Percentiles rank a stretch among this genome's conserved stretches.
Conservation (phyloP, 2,797 vertebrate genomes). For the Echeneis naucrates region DNA sequence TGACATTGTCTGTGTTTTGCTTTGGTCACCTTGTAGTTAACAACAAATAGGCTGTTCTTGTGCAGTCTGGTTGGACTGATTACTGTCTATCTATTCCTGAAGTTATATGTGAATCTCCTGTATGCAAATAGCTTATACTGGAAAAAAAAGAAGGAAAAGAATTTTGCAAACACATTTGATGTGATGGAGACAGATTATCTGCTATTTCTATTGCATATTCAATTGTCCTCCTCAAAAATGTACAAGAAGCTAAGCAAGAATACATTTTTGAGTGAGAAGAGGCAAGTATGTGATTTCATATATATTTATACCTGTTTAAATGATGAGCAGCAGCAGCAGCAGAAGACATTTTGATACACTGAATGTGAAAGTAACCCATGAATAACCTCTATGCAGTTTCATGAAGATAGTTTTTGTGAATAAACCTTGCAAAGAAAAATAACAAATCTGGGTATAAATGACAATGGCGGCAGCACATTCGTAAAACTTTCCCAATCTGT, state of each 20-base stretch:
- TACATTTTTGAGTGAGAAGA: constrained; percentile 76
- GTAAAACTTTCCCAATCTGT: constrained; percentile 42
- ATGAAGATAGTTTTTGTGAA: constrained; percentile 39
- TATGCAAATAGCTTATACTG: constrained; percentile 78
- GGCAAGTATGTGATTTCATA: constrained; percentile 71
- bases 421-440: constrained; percentile 46
- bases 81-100: constrained; percentile 65
- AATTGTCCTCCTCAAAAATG: constrained; percentile 71
- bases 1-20: constrained; percentile 60
- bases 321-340: constrained; percentile 72
- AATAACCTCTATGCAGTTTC: constrained; percentile 53
- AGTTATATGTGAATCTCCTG: constrained; percentile 67
- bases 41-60: constrained; percentile 59
- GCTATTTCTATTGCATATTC: constrained; percentile 82
- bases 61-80: constrained; percentile 52
- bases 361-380: constrained; percentile 80
- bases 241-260: constrained; percentile 45
- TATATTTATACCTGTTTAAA: constrained; percentile 11
- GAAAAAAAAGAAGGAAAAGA: constrained; percentile 31
- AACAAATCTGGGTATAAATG: constrained; percentile 32
- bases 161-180: constrained; percentile 52
- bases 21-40: constrained; percentile 80
- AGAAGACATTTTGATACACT: constrained; percentile 74
- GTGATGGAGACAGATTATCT: constrained; percentile 57
- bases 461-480: constrained; percentile 37